Conservation (phyloP, 2,888 invertebrate species). For the Hirtodrosophila cameraria region DNA sequence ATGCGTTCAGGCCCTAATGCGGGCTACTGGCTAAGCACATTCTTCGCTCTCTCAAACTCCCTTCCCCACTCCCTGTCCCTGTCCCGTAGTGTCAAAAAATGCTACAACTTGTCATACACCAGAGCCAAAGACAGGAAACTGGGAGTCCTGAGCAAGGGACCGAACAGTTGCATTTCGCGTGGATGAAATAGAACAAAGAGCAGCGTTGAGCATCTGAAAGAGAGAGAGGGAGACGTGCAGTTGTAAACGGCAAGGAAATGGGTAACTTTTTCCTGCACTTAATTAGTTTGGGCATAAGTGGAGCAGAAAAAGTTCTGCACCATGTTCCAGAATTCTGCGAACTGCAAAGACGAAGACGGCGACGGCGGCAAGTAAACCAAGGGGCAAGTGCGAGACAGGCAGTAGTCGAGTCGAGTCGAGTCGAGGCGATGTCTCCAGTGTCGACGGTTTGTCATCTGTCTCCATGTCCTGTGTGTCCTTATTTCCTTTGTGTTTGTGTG, state of each 20-base stretch:
- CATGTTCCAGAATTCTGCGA: constrained; percentile 50
- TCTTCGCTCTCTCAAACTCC: not conserved
- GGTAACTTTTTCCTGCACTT: constrained; percentile 80
- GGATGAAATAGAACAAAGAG: constrained; percentile 28
- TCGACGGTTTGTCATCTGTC: constrained; percentile 63
- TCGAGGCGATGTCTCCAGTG: constrained; percentile 43
- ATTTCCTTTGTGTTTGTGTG: constrained; percentile 12
- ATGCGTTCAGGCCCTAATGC: constrained; percentile 51
- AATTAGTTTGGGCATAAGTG: constrained; percentile 80
- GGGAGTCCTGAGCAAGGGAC: not conserved
- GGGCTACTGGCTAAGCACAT: constrained; percentile 42
- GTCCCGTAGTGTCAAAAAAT: constrained; percentile 56
- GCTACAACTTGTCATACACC: constrained; percentile 66
- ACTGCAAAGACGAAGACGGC: constrained; percentile 31
- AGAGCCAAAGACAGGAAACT: constrained; percentile 13
- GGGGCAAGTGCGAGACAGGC: not conserved
- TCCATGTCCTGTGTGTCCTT: constrained; percentile 8
- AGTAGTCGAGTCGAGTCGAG: constrained; percentile 5
- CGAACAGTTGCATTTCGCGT: constrained; percentile 31
- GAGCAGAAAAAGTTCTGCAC: constrained; percentile 75
- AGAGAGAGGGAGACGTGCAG: constrained; percentile 43
- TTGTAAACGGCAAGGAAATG: constrained; percentile 72
- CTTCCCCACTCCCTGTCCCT: not conserved
- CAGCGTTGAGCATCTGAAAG: too few relatives aligned
- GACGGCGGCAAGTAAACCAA: not conserved